Evolutionary conservation across 1,140 invertebrate species (phyloP).

Genomic region (Macrosteles quadrilineatus): DNA sequence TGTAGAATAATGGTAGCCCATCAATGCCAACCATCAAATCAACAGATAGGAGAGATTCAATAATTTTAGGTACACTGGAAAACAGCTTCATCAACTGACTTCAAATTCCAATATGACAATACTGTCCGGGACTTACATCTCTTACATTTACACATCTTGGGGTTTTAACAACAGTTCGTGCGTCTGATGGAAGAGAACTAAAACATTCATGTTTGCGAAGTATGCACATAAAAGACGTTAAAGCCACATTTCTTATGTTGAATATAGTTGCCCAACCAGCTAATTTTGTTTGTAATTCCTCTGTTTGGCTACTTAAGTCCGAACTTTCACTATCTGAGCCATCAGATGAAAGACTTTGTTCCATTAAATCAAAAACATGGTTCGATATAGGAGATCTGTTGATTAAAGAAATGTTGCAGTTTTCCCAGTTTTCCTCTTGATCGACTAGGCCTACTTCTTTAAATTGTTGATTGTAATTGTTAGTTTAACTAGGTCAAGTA

Average conservation of each 20-base stretch:
- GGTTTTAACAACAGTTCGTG: background rate
- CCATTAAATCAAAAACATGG: no score
- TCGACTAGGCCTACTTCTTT: no score
- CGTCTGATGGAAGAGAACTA: background rate
- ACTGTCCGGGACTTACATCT: background rate
- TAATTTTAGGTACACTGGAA: background rate
- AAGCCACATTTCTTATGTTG: background rate
- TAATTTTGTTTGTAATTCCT: background rate
- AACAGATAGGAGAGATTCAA: background rate
- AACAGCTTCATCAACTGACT: background rate
- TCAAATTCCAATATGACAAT: background rate
- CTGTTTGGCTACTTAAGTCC: no score
- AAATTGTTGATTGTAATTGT: no score
- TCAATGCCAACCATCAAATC: background rate
- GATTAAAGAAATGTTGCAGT: no score
- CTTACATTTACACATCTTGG: background rate
- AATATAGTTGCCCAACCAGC: background rate
- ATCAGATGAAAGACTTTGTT: no score
- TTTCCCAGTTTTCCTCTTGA: no score
- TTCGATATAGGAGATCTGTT: no score
- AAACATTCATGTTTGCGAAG: background rate
- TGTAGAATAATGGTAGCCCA: constrained; percentile 14
- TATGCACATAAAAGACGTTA: background rate
- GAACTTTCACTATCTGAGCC: no score
- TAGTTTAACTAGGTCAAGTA: no score